Conservation (phyloP, 2,113 vertebrate genomes). For the Chrysemys picta region DNA sequence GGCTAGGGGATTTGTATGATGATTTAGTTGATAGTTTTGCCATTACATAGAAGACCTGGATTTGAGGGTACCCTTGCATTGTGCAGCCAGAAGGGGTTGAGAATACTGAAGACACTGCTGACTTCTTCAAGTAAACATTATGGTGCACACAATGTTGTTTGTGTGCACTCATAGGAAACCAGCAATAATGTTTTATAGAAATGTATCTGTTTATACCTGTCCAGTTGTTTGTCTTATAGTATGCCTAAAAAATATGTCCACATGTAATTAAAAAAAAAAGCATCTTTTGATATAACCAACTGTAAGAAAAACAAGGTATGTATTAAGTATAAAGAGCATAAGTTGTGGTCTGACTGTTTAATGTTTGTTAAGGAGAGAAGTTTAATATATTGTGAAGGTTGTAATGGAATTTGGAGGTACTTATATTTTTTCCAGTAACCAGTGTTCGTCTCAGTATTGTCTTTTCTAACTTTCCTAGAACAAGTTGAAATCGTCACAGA, state of each 20-base stretch:
- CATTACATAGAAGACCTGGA: neutral
- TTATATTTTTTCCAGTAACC: neutral
- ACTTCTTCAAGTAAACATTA: neutral
- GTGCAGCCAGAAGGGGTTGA: neutral
- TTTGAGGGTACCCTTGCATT: neutral
- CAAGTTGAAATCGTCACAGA: slow-evolving; percentile 99
- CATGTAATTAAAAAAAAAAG: neutral
- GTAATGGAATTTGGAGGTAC: neutral
- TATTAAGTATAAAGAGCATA: neutral
- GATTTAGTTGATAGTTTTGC: neutral
- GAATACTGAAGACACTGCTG: neutral
- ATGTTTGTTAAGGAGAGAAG: neutral
- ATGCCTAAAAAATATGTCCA: too few relatives aligned
- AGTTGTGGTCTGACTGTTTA: neutral
- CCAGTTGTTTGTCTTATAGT: too few relatives aligned
- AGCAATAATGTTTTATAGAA: neutral
- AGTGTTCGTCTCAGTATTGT: slow-evolving; percentile 33
- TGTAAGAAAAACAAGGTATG: neutral
- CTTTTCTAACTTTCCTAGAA: slow-evolving; percentile 83
- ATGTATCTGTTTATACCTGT: neutral
- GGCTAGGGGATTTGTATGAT: neutral
- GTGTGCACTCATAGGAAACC: neutral
- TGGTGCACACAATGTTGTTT: neutral
- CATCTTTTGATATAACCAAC: neutral
- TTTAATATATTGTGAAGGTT: neutral